These are phyloP conservation scores for Vollenhovia emeryi DNA, from an alignment of 1,140 invertebrate genomes.

Conservation along the genomic window DNA sequence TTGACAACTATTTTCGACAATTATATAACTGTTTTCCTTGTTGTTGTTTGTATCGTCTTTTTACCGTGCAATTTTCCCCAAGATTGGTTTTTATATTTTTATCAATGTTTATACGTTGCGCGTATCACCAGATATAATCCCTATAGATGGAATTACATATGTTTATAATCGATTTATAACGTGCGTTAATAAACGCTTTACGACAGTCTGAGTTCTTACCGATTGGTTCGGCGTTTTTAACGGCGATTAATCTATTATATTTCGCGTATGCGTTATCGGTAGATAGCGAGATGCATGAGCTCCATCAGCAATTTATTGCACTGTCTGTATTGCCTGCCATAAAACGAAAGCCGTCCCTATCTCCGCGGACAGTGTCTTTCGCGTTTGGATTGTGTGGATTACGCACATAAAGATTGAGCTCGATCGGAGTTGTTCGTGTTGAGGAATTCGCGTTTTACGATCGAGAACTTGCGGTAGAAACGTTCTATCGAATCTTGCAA, in stretches of 20 bases:
- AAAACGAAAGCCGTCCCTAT: conserved; percentile 38
- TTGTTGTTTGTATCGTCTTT: conserved; percentile 24
- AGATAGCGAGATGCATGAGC: neutral
- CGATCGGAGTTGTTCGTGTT: neutral
- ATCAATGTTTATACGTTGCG: neutral
- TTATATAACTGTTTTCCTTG: conserved; percentile 31
- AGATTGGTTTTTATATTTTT: conserved; percentile 33
- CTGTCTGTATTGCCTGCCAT: conserved; percentile 5
- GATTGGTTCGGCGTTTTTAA: conserved; percentile 16
- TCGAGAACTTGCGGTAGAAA: neutral
- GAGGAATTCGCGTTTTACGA: neutral
- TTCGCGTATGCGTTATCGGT: conserved; percentile 28
- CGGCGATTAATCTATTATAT: neutral
- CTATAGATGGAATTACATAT: neutral
- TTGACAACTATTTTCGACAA: conserved; percentile 2
- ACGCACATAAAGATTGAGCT: neutral
- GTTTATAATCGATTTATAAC: neutral
- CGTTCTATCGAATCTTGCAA: neutral
- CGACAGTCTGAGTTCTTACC: neutral
- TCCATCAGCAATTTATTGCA: conserved; percentile 15
- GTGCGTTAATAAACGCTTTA: conserved; percentile 44
- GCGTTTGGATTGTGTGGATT: neutral
- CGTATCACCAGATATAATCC: neutral
- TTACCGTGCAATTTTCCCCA: neutral
- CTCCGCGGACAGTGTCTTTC: neutral